A percentile compares a stretch with the other conserved stretches of the same genome.
phyloP scores from a whole-genome alignment of 2,113 vertebrate species.

The Mesocricetus auratus region DNA sequence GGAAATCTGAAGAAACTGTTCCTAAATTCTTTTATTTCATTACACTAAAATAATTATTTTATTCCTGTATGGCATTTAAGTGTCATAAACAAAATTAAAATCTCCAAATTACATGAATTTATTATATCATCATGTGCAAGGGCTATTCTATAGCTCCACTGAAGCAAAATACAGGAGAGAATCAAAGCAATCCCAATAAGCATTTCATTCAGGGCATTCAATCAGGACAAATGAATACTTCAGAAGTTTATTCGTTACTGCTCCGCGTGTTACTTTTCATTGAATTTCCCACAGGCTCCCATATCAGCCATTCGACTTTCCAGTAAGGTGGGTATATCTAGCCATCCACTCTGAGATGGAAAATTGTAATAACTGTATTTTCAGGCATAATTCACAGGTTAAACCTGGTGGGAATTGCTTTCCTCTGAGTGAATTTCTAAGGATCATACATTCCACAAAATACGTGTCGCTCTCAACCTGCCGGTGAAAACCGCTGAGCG shows the following conservation, averaged over 20 bases:
- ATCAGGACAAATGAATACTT: conserved; percentile 31
- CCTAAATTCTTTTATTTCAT: not conserved
- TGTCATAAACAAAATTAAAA: not conserved
- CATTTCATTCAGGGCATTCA: not conserved
- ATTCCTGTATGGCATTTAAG: not conserved
- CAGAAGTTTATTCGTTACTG: conserved; percentile 36
- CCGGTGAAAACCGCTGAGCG: not conserved
- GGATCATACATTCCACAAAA: conserved; percentile 52
- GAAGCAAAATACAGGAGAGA: not conserved
- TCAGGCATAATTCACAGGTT: conserved; percentile 64
- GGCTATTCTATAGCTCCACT: not conserved
- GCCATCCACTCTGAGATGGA: conserved; percentile 54
- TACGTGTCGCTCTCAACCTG: not conserved
- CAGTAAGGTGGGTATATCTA: conserved; percentile 18
- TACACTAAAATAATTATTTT: not conserved
- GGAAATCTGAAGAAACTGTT: not conserved
- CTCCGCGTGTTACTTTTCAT: not conserved
- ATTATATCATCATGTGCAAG: not conserved
- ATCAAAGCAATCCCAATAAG: not conserved
- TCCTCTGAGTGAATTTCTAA: conserved; percentile 53
- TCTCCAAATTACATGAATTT: not conserved
- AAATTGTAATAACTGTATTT: conserved; percentile 58
- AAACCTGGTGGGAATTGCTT: conserved; percentile 72
- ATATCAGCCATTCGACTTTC: conserved; percentile 62
- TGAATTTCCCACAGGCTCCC: conserved; percentile 12